Evolutionary conservation across 2,888 invertebrate genomes (phyloP), one percentile per base, ranked within the genome.

Genomic region (Drosophila sordidula): DNA sequence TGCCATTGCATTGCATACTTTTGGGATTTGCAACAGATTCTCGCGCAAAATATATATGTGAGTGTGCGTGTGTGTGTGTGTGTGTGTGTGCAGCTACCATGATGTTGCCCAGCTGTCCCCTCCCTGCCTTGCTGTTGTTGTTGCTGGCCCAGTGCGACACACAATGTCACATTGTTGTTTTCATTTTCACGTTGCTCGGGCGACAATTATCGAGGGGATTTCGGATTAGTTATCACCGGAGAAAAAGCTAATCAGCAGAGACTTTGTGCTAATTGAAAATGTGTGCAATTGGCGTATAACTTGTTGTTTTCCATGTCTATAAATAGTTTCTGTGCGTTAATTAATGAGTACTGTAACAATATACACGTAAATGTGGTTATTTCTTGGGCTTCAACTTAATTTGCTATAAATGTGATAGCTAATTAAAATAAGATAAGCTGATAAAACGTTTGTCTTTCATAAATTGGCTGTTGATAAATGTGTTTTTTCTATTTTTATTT

Each of bases 21-120:
- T 84, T 65, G 75, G 81, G 81, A 83, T 81, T 88, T 88, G 78
- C 88, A 79, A 74, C 78, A 80, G 78, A 86, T 78, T 80, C 69
- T 68, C 83, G 56, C 66, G 65, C 54, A 45, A 42, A 38, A 73
- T 47, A 58, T 46, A 56, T 46, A 39, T 29, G 22, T 38, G 11
- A 3, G 25, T n/a, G 12, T n/a, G 12, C 12, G 9, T 52, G 8
- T 44, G 12, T 34, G n/a, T 29, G 41, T 68, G 16, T 51, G 22
- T 57, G 44, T 62, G 52, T 50, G 14, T 47, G 22, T 45, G 41
- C 25, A 29, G 25, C 59, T 42, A 22, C 25, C 52, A 49, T 45
- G 32, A 34, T 42, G 14, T 18, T 34, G 34, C 12, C 9, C 8
- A 25, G n/a, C 2, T 22, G 41, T 2, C 39, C 38, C 25, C 3